Evolutionary conservation across 1,140 invertebrate genomes (phyloP).

Genomic region (Micrasema minimum): DNA sequence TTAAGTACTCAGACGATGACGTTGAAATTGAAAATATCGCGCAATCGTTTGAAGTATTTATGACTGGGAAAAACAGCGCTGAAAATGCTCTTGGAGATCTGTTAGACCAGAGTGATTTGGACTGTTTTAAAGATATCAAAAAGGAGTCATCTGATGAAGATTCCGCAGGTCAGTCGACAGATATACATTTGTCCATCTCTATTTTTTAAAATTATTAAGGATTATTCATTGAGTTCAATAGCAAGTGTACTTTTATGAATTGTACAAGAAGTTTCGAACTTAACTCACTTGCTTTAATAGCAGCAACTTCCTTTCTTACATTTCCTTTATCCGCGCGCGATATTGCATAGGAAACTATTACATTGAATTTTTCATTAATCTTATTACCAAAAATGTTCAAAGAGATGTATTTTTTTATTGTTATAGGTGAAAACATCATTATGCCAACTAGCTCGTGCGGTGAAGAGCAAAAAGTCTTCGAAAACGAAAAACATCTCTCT

Average conservation of each 20-base stretch:
- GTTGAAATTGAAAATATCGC: not conserved
- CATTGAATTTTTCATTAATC: no score
- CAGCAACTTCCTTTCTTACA: not conserved
- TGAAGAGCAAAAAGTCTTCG: not conserved
- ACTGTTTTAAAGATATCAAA: constrained; percentile 4
- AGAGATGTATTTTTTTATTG: no score
- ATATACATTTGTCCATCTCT: not conserved
- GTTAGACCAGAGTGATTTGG: not conserved
- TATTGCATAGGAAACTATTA: not conserved
- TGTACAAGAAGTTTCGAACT: not conserved
- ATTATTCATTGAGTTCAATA: not conserved
- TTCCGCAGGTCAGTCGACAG: constrained; percentile 2
- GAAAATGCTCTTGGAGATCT: not conserved
- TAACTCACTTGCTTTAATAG: not conserved
- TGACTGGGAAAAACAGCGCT: not conserved
- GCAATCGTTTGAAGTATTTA: not conserved
- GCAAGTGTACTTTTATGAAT: not conserved
- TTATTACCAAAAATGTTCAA: no score
- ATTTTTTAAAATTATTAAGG: not conserved
- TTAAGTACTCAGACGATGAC: not conserved
- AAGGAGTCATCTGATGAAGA: constrained; percentile 13
- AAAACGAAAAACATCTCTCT: not conserved
- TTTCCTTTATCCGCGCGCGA: not conserved
- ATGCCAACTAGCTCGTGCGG: not conserved
- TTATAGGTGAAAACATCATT: constrained; percentile 4